Conservation (phyloP, 2,888 invertebrate genomes). For the Nomada flava region DNA sequence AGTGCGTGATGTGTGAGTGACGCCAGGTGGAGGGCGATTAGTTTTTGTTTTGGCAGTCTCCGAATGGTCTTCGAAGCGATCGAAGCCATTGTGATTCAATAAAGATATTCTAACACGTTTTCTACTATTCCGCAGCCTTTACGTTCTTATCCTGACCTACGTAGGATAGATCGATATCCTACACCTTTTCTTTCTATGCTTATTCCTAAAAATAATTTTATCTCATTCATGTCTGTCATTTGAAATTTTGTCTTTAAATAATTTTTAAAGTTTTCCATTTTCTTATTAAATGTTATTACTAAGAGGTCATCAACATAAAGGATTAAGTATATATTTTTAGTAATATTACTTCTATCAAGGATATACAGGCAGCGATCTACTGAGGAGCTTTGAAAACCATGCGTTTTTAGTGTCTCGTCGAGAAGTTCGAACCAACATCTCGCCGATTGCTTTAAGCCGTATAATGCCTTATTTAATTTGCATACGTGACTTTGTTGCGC, state of each 20-base stretch:
- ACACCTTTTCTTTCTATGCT: not conserved
- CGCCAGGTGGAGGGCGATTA: too few species aligned
- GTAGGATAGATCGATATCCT: too few species aligned
- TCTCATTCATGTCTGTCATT: not conserved
- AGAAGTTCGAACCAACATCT: not conserved
- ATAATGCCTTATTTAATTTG: too few species aligned
- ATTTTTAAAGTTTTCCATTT: not conserved
- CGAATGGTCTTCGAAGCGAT: too few species aligned
- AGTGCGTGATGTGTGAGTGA: too few species aligned
- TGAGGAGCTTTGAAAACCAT: not conserved
- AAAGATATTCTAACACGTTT: too few species aligned
- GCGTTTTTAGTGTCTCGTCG: not conserved
- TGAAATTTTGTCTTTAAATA: not conserved
- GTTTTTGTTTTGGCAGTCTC: too few species aligned
- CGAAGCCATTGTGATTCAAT: too few species aligned
- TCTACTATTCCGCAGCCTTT: too few species aligned
- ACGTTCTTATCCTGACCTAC: too few species aligned
- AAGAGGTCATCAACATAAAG: constrained; percentile 12
- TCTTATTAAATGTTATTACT: not conserved
- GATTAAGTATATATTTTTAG: not conserved
- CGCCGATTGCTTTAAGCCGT: too few species aligned
- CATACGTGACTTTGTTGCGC: too few species aligned
- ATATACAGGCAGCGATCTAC: not conserved
- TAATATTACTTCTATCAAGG: not conserved
- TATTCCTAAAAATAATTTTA: not conserved